Evolutionary conservation across 2,113 vertebrate genomes (phyloP).

Genomic region (Suncus etruscus): DNA sequence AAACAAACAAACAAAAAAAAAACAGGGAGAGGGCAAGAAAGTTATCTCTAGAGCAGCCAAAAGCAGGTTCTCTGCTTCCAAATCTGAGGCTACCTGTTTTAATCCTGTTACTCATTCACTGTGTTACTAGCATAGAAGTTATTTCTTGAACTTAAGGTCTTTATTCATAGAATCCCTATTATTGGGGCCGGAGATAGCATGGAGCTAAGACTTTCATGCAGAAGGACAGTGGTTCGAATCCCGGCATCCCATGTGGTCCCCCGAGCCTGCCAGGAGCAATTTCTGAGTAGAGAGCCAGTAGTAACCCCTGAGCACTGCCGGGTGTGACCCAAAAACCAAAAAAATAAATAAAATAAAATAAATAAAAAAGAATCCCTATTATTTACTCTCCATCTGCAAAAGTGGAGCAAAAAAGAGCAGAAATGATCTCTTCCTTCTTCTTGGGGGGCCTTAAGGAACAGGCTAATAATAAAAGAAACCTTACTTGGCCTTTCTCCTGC

Average conservation of each 20-base stretch:
- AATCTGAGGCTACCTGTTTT: conserved; percentile 18
- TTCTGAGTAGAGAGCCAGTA: too few species aligned
- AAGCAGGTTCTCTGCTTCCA: conserved; percentile 46
- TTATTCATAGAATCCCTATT: conserved; percentile 38
- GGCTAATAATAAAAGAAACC: conserved; percentile 65
- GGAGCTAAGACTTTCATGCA: too few species aligned
- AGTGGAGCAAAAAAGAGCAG: neutral
- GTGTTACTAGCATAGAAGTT: conserved; percentile 46
- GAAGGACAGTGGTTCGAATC: too few species aligned
- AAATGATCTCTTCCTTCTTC: conserved; percentile 6
- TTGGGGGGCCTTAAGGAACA: neutral
- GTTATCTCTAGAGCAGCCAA: conserved; percentile 55
- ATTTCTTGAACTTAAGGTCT: conserved; percentile 71
- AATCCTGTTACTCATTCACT: conserved; percentile 76
- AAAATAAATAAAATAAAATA: too few species aligned
- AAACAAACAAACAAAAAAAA: too few species aligned
- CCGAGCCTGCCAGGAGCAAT: too few species aligned
- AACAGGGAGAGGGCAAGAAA: neutral
- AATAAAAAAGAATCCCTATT: conserved; percentile 40
- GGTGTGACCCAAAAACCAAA: too few species aligned
- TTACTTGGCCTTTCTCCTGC: conserved; percentile 51
- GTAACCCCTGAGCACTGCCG: too few species aligned
- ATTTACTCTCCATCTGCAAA: conserved; percentile 43
- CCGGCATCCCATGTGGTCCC: too few species aligned
- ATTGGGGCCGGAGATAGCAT: too few species aligned